Evolutionary conservation across 2,888 invertebrate species (phyloP).

Genomic region (Eremobia ochroleuca): DNA sequence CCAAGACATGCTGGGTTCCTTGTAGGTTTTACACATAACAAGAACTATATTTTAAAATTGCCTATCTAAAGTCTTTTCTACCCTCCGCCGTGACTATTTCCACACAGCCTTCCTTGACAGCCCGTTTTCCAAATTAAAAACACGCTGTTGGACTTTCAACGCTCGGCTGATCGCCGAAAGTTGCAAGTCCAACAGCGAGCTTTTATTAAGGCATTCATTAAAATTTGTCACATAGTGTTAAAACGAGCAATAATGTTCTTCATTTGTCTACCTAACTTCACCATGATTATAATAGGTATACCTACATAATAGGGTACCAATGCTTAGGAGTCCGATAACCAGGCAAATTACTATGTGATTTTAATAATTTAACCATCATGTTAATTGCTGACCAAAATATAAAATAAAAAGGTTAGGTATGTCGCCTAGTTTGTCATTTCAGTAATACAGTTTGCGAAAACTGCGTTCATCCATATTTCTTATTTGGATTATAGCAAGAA

Average conservation of each 20-base stretch:
- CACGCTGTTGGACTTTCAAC: neutral
- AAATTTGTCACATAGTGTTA: neutral
- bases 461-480: neutral
- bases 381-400: neutral
- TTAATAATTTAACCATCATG: slow-evolving; percentile 7
- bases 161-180: neutral
- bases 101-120: slow-evolving; percentile 52
- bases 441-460: neutral
- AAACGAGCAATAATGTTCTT: slow-evolving; percentile 23
- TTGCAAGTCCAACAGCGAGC: neutral
- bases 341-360: slow-evolving; percentile 7
- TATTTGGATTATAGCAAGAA: neutral
- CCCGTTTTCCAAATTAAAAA: neutral
- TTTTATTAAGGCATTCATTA: neutral
- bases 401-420: neutral
- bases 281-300: slow-evolving; percentile 25
- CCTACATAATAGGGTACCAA: slow-evolving; percentile 23
- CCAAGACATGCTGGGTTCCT: slow-evolving; percentile 3
- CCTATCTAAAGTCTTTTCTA: slow-evolving; percentile 65
- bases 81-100: slow-evolving; percentile 40
- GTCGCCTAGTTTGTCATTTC: neutral
- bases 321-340: neutral
- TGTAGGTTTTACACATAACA: slow-evolving; percentile 13
- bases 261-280: slow-evolving; percentile 56
- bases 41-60: slow-evolving; percentile 55